Evolutionary conservation across 2,797 vertebrate genomes (phyloP).

Genomic region (Alosa sapidissima): DNA sequence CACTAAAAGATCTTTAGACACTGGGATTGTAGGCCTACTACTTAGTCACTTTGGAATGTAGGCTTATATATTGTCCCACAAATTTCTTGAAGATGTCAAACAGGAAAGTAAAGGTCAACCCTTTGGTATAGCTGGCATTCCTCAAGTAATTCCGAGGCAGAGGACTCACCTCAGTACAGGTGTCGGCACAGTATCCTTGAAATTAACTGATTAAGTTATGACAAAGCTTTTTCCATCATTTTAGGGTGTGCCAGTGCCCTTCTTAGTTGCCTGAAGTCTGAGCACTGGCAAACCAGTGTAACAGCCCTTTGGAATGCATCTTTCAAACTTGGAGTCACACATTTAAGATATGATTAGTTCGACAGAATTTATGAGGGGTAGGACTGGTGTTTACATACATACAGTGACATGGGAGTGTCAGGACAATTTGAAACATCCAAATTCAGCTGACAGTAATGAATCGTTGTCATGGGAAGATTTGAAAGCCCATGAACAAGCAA

Average conservation of each 20-base stretch:
- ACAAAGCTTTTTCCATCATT: neutral
- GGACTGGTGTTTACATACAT: neutral
- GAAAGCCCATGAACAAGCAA: neutral
- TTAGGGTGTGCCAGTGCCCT: neutral
- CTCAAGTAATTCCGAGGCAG: neutral
- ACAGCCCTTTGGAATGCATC: neutral
- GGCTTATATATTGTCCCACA: neutral
- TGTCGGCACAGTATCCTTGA: neutral
- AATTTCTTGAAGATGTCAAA: neutral
- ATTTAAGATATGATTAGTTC: neutral
- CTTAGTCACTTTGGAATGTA: slow-evolving; percentile 13
- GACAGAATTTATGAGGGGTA: neutral
- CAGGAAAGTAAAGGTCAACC: neutral
- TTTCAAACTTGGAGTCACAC: neutral
- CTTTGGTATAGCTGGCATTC: neutral
- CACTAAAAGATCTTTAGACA: neutral
- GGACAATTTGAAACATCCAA: neutral
- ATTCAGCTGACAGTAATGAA: neutral
- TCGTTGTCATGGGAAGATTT: neutral
- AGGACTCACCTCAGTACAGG: neutral
- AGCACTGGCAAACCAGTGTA: neutral
- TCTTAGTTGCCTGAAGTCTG: neutral
- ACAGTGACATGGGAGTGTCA: neutral
- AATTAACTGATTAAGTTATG: neutral
- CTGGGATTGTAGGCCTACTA: neutral